These are phyloP conservation scores for Magallana nippona DNA, from an alignment of 2,888 invertebrate genomes.

Conservation along the genomic window DNA sequence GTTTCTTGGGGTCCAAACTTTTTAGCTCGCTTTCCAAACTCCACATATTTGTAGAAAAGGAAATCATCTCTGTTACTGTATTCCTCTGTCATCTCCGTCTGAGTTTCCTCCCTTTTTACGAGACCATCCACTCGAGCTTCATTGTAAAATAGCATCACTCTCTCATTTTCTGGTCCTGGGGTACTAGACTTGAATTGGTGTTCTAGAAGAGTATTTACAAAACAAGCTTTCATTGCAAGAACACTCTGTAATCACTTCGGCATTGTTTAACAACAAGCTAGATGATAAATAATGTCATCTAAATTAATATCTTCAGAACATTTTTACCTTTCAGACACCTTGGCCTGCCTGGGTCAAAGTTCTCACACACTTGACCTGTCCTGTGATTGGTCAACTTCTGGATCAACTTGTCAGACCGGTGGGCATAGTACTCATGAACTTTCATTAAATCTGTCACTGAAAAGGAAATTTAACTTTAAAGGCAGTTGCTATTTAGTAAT, in stretches of 20 bases:
- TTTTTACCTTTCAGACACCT: conserved; percentile 79
- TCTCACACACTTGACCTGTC: conserved; percentile 78
- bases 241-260: background rate
- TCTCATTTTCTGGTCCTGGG: conserved; percentile 80
- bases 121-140: conserved; percentile 87
- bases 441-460: conserved; percentile 73
- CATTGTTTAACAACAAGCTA: background rate
- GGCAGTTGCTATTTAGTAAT: background rate
- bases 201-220: conserved; percentile 61
- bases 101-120: conserved; percentile 78
- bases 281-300: too few species aligned
- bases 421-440: conserved; percentile 77
- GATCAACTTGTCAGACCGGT: conserved; percentile 77
- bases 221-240: background rate
- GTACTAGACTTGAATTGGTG: conserved; percentile 77
- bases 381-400: conserved; percentile 75
- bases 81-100: conserved; percentile 78
- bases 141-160: conserved; percentile 83
- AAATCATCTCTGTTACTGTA: conserved; percentile 78
- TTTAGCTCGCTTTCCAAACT: conserved; percentile 77
- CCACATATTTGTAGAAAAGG: conserved; percentile 76
- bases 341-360: conserved; percentile 75
- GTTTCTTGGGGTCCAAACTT: conserved; percentile 79
- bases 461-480: background rate
- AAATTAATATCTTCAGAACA: too few species aligned